phyloP scores from a whole-genome alignment of 2,888 invertebrate genomes.

The Cabera pusaria region DNA sequence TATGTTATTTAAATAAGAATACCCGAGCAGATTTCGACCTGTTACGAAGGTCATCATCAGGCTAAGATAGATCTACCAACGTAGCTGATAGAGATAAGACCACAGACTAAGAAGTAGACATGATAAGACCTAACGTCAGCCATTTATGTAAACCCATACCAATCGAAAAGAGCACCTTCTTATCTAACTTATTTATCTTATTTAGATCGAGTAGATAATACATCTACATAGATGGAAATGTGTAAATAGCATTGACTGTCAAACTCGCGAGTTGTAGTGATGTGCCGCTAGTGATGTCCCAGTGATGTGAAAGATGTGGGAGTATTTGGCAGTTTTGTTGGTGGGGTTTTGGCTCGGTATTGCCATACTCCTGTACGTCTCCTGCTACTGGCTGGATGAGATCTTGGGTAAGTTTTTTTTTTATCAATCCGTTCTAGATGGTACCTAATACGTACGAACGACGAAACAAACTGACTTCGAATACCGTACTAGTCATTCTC shows the following conservation, averaged over 20 bases:
- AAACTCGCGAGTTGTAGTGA: conserved; percentile 24
- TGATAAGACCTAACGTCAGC: conserved; percentile 15
- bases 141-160: conserved; percentile 21
- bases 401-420: conserved; percentile 84
- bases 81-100: too few species aligned
- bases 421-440: too few species aligned
- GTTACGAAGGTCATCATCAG: too few species aligned
- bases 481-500: too few species aligned
- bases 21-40: too few species aligned
- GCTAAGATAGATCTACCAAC: too few species aligned
- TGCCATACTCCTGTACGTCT: conserved; percentile 76
- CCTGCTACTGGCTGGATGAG: conserved; percentile 84
- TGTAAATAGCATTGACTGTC: conserved; percentile 1
- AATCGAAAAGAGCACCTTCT: conserved; percentile 15
- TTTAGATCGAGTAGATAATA: conserved; percentile 19
- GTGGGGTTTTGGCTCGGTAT: conserved; percentile 79
- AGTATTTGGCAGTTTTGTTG: conserved; percentile 68
- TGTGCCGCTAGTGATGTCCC: conserved; percentile 25
- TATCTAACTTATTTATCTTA: conserved; percentile 13
- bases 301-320: conserved; percentile 62
- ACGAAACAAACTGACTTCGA: too few species aligned
- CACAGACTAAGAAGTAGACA: too few species aligned
- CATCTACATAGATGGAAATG: conserved; percentile 20
- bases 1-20: too few species aligned
- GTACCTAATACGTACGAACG: too few species aligned